Base-by-base conservation (phyloP, 2,797 vertebrate species). In the Sebastes glaucus region DNA sequence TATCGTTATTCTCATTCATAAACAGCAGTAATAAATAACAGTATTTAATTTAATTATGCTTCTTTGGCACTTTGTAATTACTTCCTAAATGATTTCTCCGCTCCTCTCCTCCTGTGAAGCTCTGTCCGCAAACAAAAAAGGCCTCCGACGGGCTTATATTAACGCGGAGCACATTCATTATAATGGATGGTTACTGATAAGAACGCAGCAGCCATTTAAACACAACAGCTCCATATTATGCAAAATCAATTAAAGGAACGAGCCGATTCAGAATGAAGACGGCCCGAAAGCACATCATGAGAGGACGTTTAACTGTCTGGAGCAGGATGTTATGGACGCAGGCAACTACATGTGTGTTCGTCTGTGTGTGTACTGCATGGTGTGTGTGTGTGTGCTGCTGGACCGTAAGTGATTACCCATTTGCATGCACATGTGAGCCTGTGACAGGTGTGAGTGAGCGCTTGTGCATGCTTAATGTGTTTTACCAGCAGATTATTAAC, bases 401-500 rank as follows among this genome's bases (percentile, higher is more conserved):
- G 56, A 79, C 62, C 49, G 33, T 49, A 30, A 65, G 66, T 72
- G 64, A 81, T 81, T 56, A 27, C 4, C 56, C 62, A 65, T 80
- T 84, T 78, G 76, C 56, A 80, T 85, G 66, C 77, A 76, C 74
- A 81, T 28, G 52, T 62, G 56, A 56, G 42, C 13, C 63, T 77
- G 64, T 79, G 80, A 83, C 87, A 81, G 83, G 69, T 88, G 73
- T 71, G 80, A 80, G 75, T 3, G 13, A 76, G 75, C 1, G 6
- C 64, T 49, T 81, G 52, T 78, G 81, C 77, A 86, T 82, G 73
- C 57, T 72, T 78, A 88, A 85, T 90, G 77, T 80, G 74, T 85
- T 86, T 80, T 56, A 79, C 27, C 65, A 42, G 81, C 70, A 74
- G 76, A 83, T 84, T 76, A 90, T 89, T 80, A 89, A 83, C 78